A percentile compares a stretch with the other conserved stretches of the same genome.
phyloP scores from a whole-genome alignment of 2,113 vertebrate species.

The Marcusenius ussheri region DNA sequence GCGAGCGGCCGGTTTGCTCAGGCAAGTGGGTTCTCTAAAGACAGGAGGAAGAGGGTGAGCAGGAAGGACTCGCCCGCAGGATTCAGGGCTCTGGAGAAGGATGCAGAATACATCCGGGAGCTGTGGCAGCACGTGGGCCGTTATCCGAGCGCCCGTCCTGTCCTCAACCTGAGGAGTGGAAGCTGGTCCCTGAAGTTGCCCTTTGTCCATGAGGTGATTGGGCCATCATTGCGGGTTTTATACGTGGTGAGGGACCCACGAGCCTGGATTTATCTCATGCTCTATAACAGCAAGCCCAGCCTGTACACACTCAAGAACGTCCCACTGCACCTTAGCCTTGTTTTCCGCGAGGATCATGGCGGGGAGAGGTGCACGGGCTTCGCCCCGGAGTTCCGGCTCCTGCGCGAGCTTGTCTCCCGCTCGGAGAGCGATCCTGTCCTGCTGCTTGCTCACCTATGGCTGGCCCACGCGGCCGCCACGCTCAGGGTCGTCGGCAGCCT shows the following conservation, averaged over 20 bases:
- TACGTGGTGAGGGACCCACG: slow-evolving; percentile 74
- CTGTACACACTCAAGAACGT: slow-evolving; percentile 70
- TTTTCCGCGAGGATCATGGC: slow-evolving; percentile 53
- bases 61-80: slow-evolving; percentile 56
- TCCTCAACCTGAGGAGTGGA: slow-evolving; percentile 71
- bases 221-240: slow-evolving; percentile 61
- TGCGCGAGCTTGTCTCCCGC: slow-evolving; percentile 58
- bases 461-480: slow-evolving; percentile 72
- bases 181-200: slow-evolving; percentile 78
- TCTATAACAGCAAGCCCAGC: slow-evolving; percentile 72
- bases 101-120: slow-evolving; percentile 67
- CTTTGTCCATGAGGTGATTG: slow-evolving; percentile 71
- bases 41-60: slow-evolving; percentile 50
- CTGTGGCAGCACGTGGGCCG: slow-evolving; percentile 60
- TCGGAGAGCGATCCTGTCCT: slow-evolving; percentile 54
- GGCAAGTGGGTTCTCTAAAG: slow-evolving; percentile 41
- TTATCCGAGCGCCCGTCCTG: slow-evolving; percentile 68
- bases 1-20: slow-evolving; percentile 46
- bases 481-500: slow-evolving; percentile 61
- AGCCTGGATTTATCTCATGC: slow-evolving; percentile 71
- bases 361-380: slow-evolving; percentile 58
- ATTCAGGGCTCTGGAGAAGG: slow-evolving; percentile 60
- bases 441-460: slow-evolving; percentile 71
- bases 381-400: slow-evolving; percentile 64
- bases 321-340: slow-evolving; percentile 56